phyloP scores from a whole-genome alignment of 2,888 invertebrate species.

The Himalopsyche kuldschensis region DNA sequence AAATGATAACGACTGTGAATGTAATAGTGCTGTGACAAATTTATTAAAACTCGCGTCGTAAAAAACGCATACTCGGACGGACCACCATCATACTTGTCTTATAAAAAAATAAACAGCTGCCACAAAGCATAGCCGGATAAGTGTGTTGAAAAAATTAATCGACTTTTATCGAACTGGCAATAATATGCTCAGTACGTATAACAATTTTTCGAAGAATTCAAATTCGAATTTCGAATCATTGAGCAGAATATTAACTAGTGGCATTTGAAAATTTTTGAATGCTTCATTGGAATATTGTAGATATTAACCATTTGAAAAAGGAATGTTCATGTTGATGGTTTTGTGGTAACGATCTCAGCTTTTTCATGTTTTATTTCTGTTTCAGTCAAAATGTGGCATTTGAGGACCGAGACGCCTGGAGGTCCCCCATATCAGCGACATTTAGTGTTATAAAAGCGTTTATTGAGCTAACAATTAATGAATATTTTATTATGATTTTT shows the following conservation, averaged over 20 bases:
- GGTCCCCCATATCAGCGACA: no score
- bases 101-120: not conserved
- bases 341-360: no score
- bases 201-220: not conserved
- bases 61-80: not conserved
- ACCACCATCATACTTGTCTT: not conserved
- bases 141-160: not conserved
- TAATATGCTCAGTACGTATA: not conserved
- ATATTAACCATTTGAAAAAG: no score
- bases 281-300: no score
- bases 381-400: no score
- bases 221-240: not conserved
- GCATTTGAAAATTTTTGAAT: no score
- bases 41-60: not conserved
- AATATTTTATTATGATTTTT: no score
- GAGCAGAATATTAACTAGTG: not conserved
- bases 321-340: no score
- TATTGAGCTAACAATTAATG: no score
- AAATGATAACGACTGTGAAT: not conserved
- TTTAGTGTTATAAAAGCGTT: no score
- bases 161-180: not conserved
- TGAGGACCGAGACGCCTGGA: no score
- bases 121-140: not conserved
- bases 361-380: no score
- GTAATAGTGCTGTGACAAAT: not conserved